Percentiles rank a stretch among this genome's conserved stretches.
Conservation (phyloP, 2,888 invertebrate species). For the Uloborus plumipes region DNA sequence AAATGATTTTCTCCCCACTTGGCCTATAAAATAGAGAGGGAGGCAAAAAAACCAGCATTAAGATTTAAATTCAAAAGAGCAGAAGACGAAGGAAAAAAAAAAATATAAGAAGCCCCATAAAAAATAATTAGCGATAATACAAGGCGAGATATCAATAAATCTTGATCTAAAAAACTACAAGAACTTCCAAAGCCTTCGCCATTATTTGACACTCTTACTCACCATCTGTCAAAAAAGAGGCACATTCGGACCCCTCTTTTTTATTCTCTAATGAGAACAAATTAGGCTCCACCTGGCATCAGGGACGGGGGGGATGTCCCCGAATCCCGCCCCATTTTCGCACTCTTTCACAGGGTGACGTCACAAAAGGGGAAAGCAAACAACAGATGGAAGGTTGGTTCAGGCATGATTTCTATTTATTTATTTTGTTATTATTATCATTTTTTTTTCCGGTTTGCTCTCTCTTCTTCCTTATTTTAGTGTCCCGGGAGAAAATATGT, state of each 20-base stretch:
- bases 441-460: too few relatives aligned
- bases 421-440: too few relatives aligned
- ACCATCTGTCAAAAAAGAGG: constrained; percentile 56
- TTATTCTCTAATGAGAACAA: constrained; percentile 58
- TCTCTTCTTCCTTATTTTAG: too few relatives aligned
- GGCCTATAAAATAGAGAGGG: neutral
- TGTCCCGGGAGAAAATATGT: too few relatives aligned
- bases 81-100: neutral
- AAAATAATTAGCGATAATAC: constrained; percentile 62
- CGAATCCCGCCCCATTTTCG: constrained; percentile 52
- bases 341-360: constrained; percentile 46
- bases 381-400: constrained; percentile 51
- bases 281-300: constrained; percentile 59
- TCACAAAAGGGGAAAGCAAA: constrained; percentile 40
- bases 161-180: constrained; percentile 50
- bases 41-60: constrained; percentile 35
- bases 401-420: too few relatives aligned
- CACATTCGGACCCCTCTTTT: constrained; percentile 28
- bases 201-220: constrained; percentile 42
- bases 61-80: constrained; percentile 43
- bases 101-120: constrained; percentile 43
- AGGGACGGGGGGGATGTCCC: constrained; percentile 15
- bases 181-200: constrained; percentile 16
- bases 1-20: constrained; percentile 43
- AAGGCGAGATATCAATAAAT: constrained; percentile 51